Evolutionary conservation across 1,140 invertebrate species (phyloP).

Genomic region (Asobara japonica): DNA sequence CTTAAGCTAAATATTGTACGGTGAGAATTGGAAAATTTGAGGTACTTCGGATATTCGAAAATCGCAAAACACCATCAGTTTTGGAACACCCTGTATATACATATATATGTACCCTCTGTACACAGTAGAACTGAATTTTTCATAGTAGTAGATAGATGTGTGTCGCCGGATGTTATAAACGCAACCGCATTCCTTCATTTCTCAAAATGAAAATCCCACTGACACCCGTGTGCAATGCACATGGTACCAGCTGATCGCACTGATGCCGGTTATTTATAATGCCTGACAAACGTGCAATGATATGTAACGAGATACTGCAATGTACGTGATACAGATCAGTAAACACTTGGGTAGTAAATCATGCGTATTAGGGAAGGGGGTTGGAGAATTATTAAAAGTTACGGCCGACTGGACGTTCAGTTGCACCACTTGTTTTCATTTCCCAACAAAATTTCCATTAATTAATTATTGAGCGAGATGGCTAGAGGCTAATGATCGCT

Average conservation of each 20-base stretch:
- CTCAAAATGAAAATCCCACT: not conserved
- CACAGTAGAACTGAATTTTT: not conserved
- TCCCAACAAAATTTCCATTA: no score
- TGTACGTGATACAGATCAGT: constrained; percentile 1
- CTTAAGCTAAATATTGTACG: no score
- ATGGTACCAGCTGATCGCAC: not conserved
- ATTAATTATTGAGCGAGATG: no score
- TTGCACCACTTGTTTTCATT: no score
- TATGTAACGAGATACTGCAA: constrained; percentile 6
- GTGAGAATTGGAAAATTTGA: no score
- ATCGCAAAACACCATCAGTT: no score
- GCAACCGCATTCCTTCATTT: not conserved
- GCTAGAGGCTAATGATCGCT: no score
- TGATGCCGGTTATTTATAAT: not conserved
- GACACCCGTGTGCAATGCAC: not conserved
- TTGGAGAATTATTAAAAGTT: not conserved
- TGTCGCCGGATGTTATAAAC: not conserved
- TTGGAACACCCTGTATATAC: no score
- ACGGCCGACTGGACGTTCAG: not conserved
- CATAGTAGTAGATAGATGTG: not conserved
- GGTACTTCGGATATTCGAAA: no score
- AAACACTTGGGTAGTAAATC: not conserved
- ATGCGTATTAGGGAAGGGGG: not conserved
- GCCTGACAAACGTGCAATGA: not conserved
- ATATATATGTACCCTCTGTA: no score